These are phyloP conservation scores for Xyliphius kryptos DNA, from an alignment of 2,113 vertebrate species.

Conservation along the genomic window DNA sequence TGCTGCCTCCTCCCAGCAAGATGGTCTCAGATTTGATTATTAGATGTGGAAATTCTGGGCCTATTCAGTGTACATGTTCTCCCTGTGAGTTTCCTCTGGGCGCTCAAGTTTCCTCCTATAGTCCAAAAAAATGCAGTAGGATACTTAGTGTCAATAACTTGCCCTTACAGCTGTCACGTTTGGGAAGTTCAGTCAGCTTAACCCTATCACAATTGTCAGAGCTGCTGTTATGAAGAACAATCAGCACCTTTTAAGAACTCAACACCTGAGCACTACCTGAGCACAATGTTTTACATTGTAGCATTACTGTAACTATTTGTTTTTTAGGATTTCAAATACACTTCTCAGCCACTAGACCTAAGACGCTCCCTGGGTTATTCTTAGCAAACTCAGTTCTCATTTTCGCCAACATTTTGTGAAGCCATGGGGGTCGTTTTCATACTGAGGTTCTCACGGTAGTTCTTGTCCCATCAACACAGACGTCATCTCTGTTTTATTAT, in stretches of 20 bases:
- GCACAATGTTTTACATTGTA: background rate
- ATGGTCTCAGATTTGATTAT: no score
- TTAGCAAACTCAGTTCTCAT: background rate
- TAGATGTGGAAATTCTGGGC: background rate
- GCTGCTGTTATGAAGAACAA: background rate
- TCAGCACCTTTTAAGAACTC: background rate
- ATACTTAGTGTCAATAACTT: no score
- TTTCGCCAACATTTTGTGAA: background rate
- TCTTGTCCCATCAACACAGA: background rate
- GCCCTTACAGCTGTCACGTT: background rate
- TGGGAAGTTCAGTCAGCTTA: no score
- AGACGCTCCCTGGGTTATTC: background rate
- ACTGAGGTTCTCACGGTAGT: conserved; percentile 1
- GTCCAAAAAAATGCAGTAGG: no score
- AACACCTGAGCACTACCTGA: background rate
- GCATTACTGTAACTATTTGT: background rate
- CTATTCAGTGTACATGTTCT: no score
- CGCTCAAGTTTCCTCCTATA: no score
- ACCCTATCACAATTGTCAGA: background rate
- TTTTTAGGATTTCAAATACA: background rate
- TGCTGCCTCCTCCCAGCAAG: no score
- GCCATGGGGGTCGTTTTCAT: background rate
- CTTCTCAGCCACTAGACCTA: background rate
- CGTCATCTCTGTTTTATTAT: background rate
- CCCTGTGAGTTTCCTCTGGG: no score